phyloP scores from a whole-genome alignment of 2,888 invertebrate genomes.

The Carcina quercana region DNA sequence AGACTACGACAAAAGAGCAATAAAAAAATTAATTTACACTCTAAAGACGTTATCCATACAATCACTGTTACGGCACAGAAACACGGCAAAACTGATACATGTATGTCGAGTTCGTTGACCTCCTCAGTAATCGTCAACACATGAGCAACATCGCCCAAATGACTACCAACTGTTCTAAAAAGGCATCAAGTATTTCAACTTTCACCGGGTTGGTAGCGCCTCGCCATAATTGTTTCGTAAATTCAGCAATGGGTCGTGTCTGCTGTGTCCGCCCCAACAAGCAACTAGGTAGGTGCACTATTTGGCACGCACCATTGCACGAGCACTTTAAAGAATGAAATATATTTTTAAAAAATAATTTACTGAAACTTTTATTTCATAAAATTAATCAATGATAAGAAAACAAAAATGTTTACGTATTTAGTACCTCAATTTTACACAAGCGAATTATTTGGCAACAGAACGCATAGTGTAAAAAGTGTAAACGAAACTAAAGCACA shows the following conservation, averaged over 20 bases:
- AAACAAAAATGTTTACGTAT: too few relatives aligned
- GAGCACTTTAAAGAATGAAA: constrained; percentile 6
- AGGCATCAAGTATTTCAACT: constrained; percentile 35
- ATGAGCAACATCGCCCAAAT: constrained; percentile 5
- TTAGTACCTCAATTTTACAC: too few relatives aligned
- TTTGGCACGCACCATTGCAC: constrained; percentile 12
- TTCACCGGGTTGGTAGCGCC: constrained; percentile 30
- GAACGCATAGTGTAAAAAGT: too few relatives aligned
- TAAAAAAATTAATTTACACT: too few relatives aligned
- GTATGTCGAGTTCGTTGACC: constrained; percentile 21
- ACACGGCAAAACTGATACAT: constrained; percentile 6
- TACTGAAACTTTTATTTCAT: too few relatives aligned
- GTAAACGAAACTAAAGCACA: too few relatives aligned
- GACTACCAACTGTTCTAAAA: constrained; percentile 21
- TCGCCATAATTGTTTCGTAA: constrained; percentile 29
- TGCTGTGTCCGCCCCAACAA: constrained; percentile 15
- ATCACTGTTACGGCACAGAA: too few relatives aligned
- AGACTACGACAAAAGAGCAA: too few relatives aligned
- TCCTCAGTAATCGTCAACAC: constrained; percentile 13
- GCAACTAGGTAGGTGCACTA: constrained; percentile 11
- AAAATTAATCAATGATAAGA: too few relatives aligned
- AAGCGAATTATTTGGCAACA: too few relatives aligned
- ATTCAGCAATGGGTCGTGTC: constrained; percentile 23
- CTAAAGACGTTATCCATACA: too few relatives aligned
- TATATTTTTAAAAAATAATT: too few relatives aligned